Conservation (phyloP, 2,113 vertebrate genomes). For the Aplodontia rufa region DNA sequence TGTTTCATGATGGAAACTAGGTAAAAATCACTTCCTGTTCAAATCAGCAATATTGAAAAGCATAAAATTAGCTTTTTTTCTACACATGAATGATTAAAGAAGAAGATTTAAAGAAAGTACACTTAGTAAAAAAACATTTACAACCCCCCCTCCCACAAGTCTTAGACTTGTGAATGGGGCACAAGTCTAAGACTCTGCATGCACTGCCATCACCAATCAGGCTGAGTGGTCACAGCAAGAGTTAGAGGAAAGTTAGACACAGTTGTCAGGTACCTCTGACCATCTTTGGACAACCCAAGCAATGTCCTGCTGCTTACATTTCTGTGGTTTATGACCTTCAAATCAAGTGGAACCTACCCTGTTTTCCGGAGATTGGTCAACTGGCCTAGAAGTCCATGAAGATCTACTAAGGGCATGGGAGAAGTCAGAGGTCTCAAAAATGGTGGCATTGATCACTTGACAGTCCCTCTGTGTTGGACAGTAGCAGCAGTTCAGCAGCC, state of each 20-base stretch:
- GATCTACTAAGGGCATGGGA: no score
- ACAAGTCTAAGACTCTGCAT: not conserved
- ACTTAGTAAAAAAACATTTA: constrained; percentile 10
- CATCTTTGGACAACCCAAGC: not conserved
- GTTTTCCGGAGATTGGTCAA: not conserved
- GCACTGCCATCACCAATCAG: not conserved
- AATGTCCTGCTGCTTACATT: no score
- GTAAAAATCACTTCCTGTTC: not conserved
- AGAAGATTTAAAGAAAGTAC: not conserved
- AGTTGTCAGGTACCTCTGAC: not conserved
- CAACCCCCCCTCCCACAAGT: no score
- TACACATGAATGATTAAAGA: not conserved
- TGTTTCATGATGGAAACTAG: not conserved
- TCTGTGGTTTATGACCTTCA: not conserved
- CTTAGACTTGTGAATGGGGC: no score
- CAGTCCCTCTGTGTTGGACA: no score
- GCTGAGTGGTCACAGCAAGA: no score
- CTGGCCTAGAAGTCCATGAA: not conserved
- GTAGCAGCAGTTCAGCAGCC: no score
- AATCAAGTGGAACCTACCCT: not conserved
- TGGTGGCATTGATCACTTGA: not conserved
- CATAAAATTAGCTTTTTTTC: not conserved
- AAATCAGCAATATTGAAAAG: not conserved
- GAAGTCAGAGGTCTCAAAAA: not conserved
- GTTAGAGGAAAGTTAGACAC: not conserved